Percentiles rank a stretch among this genome's conserved stretches.
These are phyloP conservation scores for Periophthalmus magnuspinnatus DNA, from an alignment of 2,797 vertebrate species.

Conservation along the genomic window DNA sequence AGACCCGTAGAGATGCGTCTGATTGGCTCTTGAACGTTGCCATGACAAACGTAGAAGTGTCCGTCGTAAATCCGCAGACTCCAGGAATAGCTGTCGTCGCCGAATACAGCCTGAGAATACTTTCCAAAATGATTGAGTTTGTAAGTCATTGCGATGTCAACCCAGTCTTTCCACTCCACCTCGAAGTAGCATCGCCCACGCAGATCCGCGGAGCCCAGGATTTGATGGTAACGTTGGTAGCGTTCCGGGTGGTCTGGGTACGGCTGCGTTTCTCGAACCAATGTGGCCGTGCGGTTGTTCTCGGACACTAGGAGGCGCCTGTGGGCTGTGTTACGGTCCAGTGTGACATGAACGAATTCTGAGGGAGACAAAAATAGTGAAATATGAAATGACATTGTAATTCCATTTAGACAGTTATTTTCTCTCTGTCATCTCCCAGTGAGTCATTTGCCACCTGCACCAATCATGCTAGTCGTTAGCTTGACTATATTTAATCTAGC, in stretches of 20 bases:
- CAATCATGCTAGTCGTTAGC: no score
- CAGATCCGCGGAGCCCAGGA: not conserved
- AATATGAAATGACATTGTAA: no score
- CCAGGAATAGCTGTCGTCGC: not conserved
- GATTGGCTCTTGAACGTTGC: not conserved
- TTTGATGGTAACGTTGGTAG: not conserved
- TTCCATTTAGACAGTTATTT: not conserved
- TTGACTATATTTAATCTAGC: no score
- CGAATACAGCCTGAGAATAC: not conserved
- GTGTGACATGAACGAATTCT: not conserved
- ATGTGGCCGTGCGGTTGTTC: not conserved
- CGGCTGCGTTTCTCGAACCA: not conserved
- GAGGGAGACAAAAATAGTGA: not conserved
- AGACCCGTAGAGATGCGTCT: not conserved
- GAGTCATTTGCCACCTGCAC: no score
- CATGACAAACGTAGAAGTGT: not conserved
- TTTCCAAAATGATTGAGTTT: not conserved
- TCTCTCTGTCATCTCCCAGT: no score
- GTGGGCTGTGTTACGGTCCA: not conserved
- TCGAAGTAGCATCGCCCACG: not conserved
- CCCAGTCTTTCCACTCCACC: not conserved
- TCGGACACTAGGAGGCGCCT: not conserved
- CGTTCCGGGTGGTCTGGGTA: not conserved
- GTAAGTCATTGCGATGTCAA: not conserved
- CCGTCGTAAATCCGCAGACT: not conserved